phyloP scores from a whole-genome alignment of 2,888 invertebrate genomes.

The Caenorhabditis sulstoni region DNA sequence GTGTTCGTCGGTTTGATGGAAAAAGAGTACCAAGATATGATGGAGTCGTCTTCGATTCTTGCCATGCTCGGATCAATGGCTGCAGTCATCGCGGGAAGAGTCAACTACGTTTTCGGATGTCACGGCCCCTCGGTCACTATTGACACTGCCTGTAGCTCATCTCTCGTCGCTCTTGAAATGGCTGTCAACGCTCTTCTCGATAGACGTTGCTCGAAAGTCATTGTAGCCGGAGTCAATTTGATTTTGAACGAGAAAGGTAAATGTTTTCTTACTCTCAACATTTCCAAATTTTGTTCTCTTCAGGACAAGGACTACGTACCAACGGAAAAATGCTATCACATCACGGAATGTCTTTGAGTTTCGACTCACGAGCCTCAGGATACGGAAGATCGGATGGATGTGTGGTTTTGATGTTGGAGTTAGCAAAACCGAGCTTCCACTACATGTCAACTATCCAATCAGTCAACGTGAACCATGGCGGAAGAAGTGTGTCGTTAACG shows the following conservation, averaged over 20 bases:
- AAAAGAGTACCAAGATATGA: constrained; percentile 74
- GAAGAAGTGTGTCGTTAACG: constrained; percentile 79
- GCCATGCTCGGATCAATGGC: constrained; percentile 73
- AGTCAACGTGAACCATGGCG: constrained; percentile 80
- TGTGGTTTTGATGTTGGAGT: constrained; percentile 79
- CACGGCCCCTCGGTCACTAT: constrained; percentile 89
- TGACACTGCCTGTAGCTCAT: constrained; percentile 97
- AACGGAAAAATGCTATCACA: constrained; percentile 79
- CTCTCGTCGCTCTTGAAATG: constrained; percentile 91
- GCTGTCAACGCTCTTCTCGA: constrained; percentile 85
- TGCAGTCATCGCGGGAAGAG: constrained; percentile 73
- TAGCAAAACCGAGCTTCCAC: constrained; percentile 55
- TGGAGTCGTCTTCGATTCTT: constrained; percentile 64
- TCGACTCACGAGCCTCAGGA: constrained; percentile 80
- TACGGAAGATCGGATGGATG: constrained; percentile 81
- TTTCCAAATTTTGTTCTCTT: too few species aligned
- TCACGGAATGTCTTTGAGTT: constrained; percentile 80
- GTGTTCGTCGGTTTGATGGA: constrained; percentile 79
- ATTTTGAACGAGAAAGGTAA: constrained; percentile 74
- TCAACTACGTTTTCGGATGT: constrained; percentile 71
- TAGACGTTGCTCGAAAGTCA: constrained; percentile 92
- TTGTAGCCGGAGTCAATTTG: constrained; percentile 90
- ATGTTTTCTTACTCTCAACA: too few species aligned
- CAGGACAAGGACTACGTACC: constrained; percentile 71
- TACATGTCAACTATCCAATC: constrained; percentile 65